Conservation (phyloP, 2,113 vertebrate genomes). For the Sarotherodon lohbergeri region DNA sequence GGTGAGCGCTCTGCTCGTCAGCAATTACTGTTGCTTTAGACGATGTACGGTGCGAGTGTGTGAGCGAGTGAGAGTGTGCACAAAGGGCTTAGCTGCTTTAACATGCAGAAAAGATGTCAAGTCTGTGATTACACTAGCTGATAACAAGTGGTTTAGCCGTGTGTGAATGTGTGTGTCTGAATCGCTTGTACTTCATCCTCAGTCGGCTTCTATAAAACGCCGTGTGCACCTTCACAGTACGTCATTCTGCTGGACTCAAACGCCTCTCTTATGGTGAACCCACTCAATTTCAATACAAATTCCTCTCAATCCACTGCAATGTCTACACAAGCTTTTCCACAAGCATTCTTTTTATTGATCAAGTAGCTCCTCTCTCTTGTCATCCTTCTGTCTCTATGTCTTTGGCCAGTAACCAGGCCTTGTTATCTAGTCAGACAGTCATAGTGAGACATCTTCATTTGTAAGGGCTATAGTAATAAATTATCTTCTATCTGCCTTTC, state of each 20-base stretch:
- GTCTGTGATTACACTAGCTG: conserved; percentile 58
- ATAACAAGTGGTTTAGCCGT: conserved; percentile 45
- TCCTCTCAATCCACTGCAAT: background rate
- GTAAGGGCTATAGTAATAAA: background rate
- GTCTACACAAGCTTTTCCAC: background rate
- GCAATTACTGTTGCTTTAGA: conserved; percentile 45
- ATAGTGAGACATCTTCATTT: conserved; percentile 23
- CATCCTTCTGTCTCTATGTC: background rate
- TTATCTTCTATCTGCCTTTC: background rate
- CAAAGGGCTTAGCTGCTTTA: conserved; percentile 58
- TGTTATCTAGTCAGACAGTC: background rate
- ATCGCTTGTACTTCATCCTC: background rate
- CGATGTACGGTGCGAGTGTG: background rate
- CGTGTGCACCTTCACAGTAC: background rate
- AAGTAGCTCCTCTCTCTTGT: background rate
- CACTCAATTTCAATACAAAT: background rate
- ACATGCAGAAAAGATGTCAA: conserved; percentile 68
- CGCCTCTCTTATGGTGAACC: background rate
- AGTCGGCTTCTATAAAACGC: background rate
- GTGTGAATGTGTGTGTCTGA: conserved; percentile 21
- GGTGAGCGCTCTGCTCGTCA: conserved; percentile 43
- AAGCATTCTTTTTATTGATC: background rate
- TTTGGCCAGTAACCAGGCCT: conserved; percentile 39
- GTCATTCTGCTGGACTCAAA: background rate
- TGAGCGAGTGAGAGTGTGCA: background rate